Evolutionary conservation across 2,113 vertebrate genomes (phyloP).

Genomic region (Trochalopteron elliotii): DNA sequence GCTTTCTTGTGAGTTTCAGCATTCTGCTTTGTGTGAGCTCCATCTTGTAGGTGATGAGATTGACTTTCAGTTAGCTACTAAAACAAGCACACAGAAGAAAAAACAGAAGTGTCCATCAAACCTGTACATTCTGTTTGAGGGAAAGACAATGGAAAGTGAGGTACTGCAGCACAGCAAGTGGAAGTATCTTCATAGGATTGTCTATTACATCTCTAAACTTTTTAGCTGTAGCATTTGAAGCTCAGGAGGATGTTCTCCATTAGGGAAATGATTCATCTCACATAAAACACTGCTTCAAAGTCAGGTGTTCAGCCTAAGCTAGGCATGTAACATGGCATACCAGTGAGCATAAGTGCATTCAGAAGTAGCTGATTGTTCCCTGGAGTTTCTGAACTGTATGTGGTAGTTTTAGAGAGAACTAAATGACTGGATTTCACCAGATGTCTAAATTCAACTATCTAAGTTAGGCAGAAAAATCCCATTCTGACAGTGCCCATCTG

Average conservation of each 20-base stretch:
- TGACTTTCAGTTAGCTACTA: not conserved
- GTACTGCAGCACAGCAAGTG: not conserved
- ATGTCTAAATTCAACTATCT: not conserved
- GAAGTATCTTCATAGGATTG: not conserved
- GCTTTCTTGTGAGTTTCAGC: not conserved
- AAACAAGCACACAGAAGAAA: not conserved
- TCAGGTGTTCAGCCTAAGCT: not conserved
- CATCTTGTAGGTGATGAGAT: not conserved
- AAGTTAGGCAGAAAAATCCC: not conserved
- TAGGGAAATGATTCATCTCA: not conserved
- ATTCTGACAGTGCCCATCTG: not conserved
- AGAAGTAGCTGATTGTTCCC: not conserved
- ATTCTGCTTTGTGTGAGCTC: not conserved
- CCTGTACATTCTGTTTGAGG: not conserved
- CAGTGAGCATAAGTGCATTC: not conserved
- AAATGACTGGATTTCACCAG: not conserved
- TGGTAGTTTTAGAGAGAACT: not conserved
- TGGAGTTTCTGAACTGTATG: not conserved
- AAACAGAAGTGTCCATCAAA: accelerated
- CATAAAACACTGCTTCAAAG: not conserved
- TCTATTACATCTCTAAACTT: not conserved
- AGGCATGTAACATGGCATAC: not conserved
- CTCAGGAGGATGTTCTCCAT: not conserved
- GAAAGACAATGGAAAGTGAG: not conserved
- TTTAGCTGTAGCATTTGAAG: not conserved